Evolutionary conservation across 2,797 vertebrate species (phyloP).

Genomic region (Falco concolor): DNA sequence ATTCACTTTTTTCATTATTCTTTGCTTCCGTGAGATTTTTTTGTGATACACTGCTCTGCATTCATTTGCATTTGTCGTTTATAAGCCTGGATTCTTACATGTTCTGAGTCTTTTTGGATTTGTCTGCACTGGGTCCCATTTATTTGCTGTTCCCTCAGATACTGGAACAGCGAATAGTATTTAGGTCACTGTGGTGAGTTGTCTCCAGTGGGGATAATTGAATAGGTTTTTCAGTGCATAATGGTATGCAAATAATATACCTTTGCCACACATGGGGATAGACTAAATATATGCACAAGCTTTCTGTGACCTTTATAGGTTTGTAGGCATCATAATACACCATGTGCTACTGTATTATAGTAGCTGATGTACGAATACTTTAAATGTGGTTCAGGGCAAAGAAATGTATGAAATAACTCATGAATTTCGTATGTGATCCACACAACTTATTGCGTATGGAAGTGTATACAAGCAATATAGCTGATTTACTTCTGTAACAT

Average conservation of each 20-base stretch:
- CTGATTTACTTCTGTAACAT: background rate
- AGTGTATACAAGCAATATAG: background rate
- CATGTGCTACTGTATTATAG: background rate
- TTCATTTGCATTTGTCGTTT: constrained; percentile 27
- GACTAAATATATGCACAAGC: constrained; percentile 32
- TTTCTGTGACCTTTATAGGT: constrained; percentile 51
- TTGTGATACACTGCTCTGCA: background rate
- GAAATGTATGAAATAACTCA: background rate
- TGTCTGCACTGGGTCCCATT: constrained; percentile 2
- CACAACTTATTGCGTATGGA: background rate
- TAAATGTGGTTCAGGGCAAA: background rate
- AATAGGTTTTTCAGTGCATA: constrained; percentile 45
- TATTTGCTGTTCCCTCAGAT: constrained; percentile 38
- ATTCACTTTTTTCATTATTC: constrained; percentile 1
- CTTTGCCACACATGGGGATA: constrained; percentile 9
- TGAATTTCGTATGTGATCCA: background rate
- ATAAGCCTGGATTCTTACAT: background rate
- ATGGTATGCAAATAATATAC: constrained; percentile 61
- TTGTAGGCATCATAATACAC: constrained; percentile 16
- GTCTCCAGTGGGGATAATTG: constrained; percentile 33
- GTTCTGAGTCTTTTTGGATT: background rate
- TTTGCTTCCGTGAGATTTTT: background rate
- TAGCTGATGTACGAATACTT: background rate
- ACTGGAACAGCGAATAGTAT: constrained; percentile 21
- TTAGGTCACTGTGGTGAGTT: constrained; percentile 50